These are phyloP conservation scores for Cathartes aura DNA, from an alignment of 2,113 vertebrate genomes.

Conservation along the genomic window DNA sequence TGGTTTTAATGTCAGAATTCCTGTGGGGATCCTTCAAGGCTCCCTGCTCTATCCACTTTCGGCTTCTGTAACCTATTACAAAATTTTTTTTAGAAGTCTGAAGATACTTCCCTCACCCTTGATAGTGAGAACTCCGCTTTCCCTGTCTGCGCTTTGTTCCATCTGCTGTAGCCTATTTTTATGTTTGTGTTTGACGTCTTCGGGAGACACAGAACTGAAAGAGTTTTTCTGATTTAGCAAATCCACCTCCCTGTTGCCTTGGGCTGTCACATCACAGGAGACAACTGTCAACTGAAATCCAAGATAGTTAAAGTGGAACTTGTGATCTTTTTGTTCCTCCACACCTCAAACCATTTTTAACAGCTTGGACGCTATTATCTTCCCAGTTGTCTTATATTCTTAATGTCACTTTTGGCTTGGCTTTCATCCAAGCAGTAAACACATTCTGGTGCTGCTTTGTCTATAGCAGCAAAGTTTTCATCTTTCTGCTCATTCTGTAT, in stretches of 20 bases:
- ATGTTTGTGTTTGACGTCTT: not conserved
- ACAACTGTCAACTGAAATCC: not conserved
- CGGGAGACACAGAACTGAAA: not conserved
- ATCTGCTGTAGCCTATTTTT: not conserved
- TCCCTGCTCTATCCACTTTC: not conserved
- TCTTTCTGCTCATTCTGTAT: not conserved
- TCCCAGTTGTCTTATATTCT: not conserved
- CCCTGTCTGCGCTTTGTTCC: not conserved
- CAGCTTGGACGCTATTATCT: not conserved
- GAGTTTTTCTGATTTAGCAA: not conserved
- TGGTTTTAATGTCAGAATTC: not conserved
- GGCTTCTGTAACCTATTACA: not conserved
- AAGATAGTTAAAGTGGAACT: not conserved
- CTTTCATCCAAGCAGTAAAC: not conserved
- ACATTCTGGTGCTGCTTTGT: not conserved
- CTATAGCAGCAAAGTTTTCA: not conserved
- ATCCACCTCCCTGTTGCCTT: not conserved
- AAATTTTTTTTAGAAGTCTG: not conserved
- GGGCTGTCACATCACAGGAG: not conserved
- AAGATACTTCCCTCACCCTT: not conserved
- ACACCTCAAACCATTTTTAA: not conserved
- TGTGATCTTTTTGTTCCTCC: not conserved
- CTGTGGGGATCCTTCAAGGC: not conserved
- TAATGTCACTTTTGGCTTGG: not conserved
- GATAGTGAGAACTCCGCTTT: not conserved